Evolutionary conservation across 2,113 vertebrate species (phyloP).

Genomic region (Polypterus bichir): DNA sequence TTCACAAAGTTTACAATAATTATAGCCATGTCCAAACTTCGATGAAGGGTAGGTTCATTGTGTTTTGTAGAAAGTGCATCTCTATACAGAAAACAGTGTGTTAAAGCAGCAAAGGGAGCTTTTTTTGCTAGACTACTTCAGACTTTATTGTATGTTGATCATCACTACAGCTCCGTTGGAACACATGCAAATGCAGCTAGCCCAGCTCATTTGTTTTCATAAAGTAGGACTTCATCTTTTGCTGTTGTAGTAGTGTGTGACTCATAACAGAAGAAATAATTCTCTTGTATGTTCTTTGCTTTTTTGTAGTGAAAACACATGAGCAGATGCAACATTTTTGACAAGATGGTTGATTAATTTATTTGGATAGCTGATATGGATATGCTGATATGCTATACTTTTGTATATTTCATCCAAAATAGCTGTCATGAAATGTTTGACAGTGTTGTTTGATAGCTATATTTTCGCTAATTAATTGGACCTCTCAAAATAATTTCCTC

Average conservation of each 20-base stretch:
- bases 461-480: no score
- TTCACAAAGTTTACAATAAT: slow-evolving; percentile 13
- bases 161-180: slow-evolving; percentile 1
- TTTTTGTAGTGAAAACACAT: no score
- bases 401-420: no score
- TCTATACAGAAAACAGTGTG: slow-evolving; percentile 8
- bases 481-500: no score
- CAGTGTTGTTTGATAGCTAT: no score
- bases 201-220: slow-evolving; percentile 1
- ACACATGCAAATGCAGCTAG: slow-evolving; percentile 1
- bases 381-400: no score
- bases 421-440: no score
- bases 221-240: background rate
- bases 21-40: slow-evolving; percentile 9
- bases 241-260: background rate
- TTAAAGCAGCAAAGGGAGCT: slow-evolving; percentile 4
- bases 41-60: background rate
- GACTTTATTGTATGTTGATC: background rate
- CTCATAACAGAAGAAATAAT: slow-evolving; percentile 11
- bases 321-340: no score
- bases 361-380: no score
- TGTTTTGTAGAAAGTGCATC: slow-evolving; percentile 1
- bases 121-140: slow-evolving; percentile 5
- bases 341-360: no score
- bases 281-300: no score